Conservation (phyloP, 2,888 invertebrate species). For the Corbicula japonica region DNA sequence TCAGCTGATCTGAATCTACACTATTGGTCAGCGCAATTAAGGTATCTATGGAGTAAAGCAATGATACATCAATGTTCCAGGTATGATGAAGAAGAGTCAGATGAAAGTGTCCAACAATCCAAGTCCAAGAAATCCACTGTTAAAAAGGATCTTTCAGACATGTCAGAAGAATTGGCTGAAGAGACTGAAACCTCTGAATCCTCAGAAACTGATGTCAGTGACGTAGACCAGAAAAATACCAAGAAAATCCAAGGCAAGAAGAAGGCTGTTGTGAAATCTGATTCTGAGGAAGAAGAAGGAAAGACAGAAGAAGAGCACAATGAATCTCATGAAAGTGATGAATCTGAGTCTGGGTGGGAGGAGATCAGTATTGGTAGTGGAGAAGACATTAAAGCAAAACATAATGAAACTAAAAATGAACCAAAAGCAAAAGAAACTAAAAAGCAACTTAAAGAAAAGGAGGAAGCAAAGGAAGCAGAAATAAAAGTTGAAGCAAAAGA, state of each 20-base stretch:
- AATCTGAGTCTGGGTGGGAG: slow-evolving; percentile 43
- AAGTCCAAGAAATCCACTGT: slow-evolving; percentile 7
- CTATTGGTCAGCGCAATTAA: too few species aligned
- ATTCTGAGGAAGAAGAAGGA: slow-evolving; percentile 52
- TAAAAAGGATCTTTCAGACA: slow-evolving; percentile 18
- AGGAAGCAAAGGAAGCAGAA: slow-evolving; percentile 14
- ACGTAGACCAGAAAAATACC: slow-evolving; percentile 24
- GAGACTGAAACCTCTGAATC: slow-evolving; percentile 26
- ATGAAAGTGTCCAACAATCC: slow-evolving; percentile 1
- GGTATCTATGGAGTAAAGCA: too few species aligned
- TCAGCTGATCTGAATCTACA: too few species aligned
- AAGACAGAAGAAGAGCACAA: slow-evolving; percentile 48
- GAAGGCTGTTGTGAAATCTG: slow-evolving; percentile 56
- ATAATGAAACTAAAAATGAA: slow-evolving; percentile 39
- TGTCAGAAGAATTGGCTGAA: slow-evolving; percentile 39
- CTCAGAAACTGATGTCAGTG: slow-evolving; percentile 49
- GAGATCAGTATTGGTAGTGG: slow-evolving; percentile 43
- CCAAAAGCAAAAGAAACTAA: slow-evolving; percentile 6
- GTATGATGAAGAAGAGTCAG: slow-evolving; percentile 50
- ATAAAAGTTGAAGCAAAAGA: slow-evolving; percentile 28
- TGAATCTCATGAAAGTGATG: slow-evolving; percentile 25
- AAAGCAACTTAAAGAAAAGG: not conserved
- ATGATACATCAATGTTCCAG: too few species aligned
- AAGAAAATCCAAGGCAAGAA: slow-evolving; percentile 49
- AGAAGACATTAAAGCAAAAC: slow-evolving; percentile 8